Conservation (phyloP, 1,140 invertebrate genomes). For the Oscheius sp. region DNA sequence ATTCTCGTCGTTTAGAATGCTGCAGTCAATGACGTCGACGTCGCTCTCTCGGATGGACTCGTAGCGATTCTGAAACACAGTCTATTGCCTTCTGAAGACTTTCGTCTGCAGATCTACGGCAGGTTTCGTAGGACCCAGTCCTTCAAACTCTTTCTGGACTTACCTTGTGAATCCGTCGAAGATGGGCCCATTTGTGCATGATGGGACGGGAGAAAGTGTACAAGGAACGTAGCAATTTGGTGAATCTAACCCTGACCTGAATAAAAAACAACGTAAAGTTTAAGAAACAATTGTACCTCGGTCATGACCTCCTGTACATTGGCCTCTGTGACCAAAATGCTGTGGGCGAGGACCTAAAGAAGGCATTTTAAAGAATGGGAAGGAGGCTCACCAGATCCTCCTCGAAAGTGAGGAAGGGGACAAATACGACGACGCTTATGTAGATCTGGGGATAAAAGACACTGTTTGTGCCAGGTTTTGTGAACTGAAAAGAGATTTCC, state of each 20-base stretch:
- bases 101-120: too few species aligned
- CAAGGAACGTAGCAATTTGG: too few species aligned
- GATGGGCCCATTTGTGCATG: conserved; percentile 16
- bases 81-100: too few species aligned
- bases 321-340: conserved; percentile 36
- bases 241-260: conserved; percentile 18
- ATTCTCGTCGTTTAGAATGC: too few species aligned
- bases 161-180: conserved; percentile 13
- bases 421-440: conserved; percentile 77
- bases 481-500: conserved; percentile 30
- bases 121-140: too few species aligned
- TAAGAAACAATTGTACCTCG: conserved; percentile 24
- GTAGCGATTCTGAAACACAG: too few species aligned
- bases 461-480: conserved; percentile 70
- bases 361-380: too few species aligned
- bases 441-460: conserved; percentile 73
- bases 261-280: not conserved
- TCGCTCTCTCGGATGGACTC: too few species aligned
- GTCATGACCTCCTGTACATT: conserved; percentile 38
- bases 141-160: not conserved
- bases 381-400: conserved; percentile 66
- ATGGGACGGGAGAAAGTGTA: conserved; percentile 36
- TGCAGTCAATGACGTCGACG: too few species aligned
- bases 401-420: conserved; percentile 72
- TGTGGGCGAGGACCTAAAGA: conserved; percentile 6